Conservation (phyloP, 2,888 invertebrate species). For the Timandra comae region DNA sequence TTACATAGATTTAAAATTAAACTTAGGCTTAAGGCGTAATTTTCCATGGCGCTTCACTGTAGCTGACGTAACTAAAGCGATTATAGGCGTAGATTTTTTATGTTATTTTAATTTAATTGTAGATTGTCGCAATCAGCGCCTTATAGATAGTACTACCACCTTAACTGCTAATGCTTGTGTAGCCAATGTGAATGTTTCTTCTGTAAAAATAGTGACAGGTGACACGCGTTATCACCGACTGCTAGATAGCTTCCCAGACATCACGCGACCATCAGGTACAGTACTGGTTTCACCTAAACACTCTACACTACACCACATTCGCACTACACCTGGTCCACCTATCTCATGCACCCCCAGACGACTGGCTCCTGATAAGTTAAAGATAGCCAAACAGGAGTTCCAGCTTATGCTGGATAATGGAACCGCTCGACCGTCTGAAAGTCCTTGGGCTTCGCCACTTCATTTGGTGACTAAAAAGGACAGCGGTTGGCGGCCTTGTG, state of each 20-base stretch:
- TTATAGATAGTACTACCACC: slow-evolving; percentile 10
- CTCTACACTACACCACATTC: slow-evolving; percentile 15
- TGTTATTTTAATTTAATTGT: slow-evolving; percentile 10
- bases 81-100: slow-evolving; percentile 27
- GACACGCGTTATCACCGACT: slow-evolving; percentile 6
- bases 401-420: slow-evolving; percentile 24
- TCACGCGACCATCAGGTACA: slow-evolving; percentile 16
- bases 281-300: slow-evolving; percentile 7
- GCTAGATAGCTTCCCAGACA: slow-evolving; percentile 9
- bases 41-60: slow-evolving; percentile 25
- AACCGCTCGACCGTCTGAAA: slow-evolving; percentile 13
- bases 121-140: slow-evolving; percentile 7
- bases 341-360: slow-evolving; percentile 25
- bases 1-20: slow-evolving; percentile 12
- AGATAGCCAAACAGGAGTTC: slow-evolving; percentile 30
- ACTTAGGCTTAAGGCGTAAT: slow-evolving; percentile 23
- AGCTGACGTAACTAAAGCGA: slow-evolving; percentile 26
- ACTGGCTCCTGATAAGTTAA: slow-evolving; percentile 27
- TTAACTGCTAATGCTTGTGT: slow-evolving; percentile 2
- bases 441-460: slow-evolving; percentile 34
- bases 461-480: slow-evolving; percentile 37
- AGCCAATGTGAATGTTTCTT: slow-evolving; percentile 3
- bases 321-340: slow-evolving; percentile 29
- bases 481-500: slow-evolving; percentile 37
- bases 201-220: slow-evolving; percentile 13